phyloP scores from a whole-genome alignment of 35 echinoderm and acorn worm species.

The Eucidaris tribuloides region DNA sequence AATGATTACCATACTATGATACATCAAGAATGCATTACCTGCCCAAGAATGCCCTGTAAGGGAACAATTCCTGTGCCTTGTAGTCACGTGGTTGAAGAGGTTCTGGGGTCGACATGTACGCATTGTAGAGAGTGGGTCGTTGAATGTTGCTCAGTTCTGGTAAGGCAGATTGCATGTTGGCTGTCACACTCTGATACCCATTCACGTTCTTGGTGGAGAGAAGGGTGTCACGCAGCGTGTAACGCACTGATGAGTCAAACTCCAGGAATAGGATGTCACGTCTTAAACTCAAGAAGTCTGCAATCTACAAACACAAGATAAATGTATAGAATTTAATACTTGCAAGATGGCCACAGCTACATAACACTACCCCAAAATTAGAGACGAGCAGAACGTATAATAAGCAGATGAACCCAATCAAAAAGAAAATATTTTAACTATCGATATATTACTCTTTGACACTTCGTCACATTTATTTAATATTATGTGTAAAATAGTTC shows the following conservation, averaged over 20 bases:
- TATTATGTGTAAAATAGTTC: no score
- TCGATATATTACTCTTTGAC: no score
- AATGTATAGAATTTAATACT: no score
- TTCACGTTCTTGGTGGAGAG: conserved; percentile 70
- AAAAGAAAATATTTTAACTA: no score
- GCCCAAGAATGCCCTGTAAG: conserved; percentile 81
- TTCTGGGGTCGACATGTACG: conserved; percentile 65
- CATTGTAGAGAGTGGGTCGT: conserved; percentile 51
- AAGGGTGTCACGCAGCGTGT: conserved; percentile 84
- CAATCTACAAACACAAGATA: conserved; percentile 64
- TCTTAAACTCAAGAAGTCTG: conserved; percentile 75
- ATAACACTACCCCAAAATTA: no score
- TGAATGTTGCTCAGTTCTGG: conserved; percentile 75
- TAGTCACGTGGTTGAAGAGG: conserved; percentile 80
- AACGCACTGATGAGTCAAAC: conserved; percentile 77
- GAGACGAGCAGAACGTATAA: no score
- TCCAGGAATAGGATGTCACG: conserved; percentile 90
- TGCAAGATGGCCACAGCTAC: no score
- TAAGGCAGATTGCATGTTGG: conserved; percentile 68
- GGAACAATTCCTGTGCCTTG: conserved; percentile 64
- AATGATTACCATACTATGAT: no score
- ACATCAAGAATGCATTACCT: conserved; percentile 60
- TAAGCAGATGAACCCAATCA: no score
- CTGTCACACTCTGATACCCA: conserved; percentile 63
- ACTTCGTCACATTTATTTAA: no score